These are phyloP conservation scores for Callipepla squamata DNA, from an alignment of 2,113 vertebrate genomes.

Conservation along the genomic window DNA sequence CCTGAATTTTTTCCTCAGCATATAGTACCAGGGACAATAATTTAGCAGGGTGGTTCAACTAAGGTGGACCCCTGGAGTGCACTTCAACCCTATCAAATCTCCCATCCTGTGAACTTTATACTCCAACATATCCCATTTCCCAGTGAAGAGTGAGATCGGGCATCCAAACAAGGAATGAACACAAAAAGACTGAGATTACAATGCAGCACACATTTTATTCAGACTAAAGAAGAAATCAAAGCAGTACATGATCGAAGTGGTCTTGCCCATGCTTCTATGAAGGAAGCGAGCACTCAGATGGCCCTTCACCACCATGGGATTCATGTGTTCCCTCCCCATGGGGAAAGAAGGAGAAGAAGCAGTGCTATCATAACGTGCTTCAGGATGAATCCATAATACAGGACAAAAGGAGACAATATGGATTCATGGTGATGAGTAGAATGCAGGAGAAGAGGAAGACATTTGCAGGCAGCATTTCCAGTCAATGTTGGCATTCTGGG, in stretches of 20 bases:
- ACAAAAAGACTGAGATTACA: neutral
- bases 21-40: no score
- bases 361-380: rapidly evolving
- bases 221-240: neutral
- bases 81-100: no score
- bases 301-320: neutral
- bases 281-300: neutral
- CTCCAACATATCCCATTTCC: neutral
- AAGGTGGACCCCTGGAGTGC: no score
- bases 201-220: neutral
- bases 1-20: no score
- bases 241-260: neutral
- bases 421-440: neutral
- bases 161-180: neutral
- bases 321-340: neutral
- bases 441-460: neutral
- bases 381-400: neutral
- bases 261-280: neutral
- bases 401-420: neutral
- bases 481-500: no score
- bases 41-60: no score
- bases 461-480: neutral
- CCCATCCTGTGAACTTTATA: no score
- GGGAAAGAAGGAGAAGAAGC: rapidly evolving
- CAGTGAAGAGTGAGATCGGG: rapidly evolving